phyloP scores from a whole-genome alignment of 53 echinoderm and acorn worm genomes.

The Holothuria scabra region DNA sequence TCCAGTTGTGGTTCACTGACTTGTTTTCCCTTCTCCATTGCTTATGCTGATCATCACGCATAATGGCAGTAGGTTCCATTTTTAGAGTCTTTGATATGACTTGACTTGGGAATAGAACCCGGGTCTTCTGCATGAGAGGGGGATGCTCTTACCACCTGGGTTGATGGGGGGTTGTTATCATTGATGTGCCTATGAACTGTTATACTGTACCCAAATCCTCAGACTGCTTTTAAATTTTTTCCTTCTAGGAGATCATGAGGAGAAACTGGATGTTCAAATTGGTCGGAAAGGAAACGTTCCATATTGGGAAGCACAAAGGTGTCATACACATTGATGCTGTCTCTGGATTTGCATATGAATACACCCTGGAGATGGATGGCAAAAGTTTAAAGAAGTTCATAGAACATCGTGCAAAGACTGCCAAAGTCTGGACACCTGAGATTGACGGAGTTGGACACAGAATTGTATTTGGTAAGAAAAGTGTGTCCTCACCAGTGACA shows the following conservation, averaged over 20 bases:
- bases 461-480: slow-evolving; percentile 73
- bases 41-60: no score
- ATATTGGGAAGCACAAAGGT: slow-evolving; percentile 79
- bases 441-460: slow-evolving; percentile 80
- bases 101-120: no score
- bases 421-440: slow-evolving; percentile 86
- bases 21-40: no score
- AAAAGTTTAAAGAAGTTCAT: slow-evolving; percentile 90
- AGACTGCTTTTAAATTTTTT: not conserved
- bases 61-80: no score
- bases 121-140: no score
- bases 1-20: no score
- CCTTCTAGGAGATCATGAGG: slow-evolving; percentile 72
- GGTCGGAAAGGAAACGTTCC: slow-evolving; percentile 87
- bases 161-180: no score
- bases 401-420: slow-evolving; percentile 79
- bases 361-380: slow-evolving; percentile 86
- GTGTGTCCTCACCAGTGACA: no score
- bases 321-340: slow-evolving; percentile 91
- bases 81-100: no score
- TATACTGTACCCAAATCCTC: no score
- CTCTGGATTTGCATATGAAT: slow-evolving; percentile 94
- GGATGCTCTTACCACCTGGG: no score
- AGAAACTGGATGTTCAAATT: slow-evolving; percentile 99
- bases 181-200: no score